Conservation (phyloP, 2,888 invertebrate species). For the Gastracanthus pulcherrimus region DNA sequence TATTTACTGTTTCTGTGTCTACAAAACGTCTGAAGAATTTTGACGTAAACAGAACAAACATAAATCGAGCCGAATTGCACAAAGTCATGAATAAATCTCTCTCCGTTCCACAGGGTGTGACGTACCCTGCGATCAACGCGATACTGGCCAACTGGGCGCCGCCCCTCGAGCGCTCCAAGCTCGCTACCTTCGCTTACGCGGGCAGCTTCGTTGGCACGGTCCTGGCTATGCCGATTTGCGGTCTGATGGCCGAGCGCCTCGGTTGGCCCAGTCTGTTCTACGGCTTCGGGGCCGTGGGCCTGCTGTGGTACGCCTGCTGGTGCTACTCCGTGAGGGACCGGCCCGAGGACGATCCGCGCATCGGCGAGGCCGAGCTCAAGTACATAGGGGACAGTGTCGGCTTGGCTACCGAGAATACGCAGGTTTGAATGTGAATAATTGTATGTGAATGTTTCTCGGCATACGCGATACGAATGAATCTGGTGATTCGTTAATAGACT, state of each 20-base stretch:
- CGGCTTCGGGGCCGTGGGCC: slow-evolving; percentile 84
- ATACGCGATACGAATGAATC: no score
- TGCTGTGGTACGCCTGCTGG: slow-evolving; percentile 87
- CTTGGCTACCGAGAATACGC: neutral
- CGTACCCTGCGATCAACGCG: slow-evolving; percentile 89
- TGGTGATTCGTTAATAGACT: no score
- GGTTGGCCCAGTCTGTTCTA: slow-evolving; percentile 92
- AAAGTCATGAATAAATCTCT: no score
- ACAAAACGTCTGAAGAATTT: no score
- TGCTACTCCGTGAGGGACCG: slow-evolving; percentile 84
- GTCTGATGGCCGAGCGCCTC: slow-evolving; percentile 84
- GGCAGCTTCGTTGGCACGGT: slow-evolving; percentile 93
- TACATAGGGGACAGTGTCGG: slow-evolving; percentile 82
- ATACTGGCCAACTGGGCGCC: slow-evolving; percentile 93
- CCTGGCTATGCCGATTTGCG: slow-evolving; percentile 88
- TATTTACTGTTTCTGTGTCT: no score
- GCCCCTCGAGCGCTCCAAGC: slow-evolving; percentile 85
- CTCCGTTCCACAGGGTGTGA: slow-evolving; percentile 81
- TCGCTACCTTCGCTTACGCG: slow-evolving; percentile 90
- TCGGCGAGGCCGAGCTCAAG: slow-evolving; percentile 85
- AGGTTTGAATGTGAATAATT: neutral
- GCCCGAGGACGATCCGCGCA: slow-evolving; percentile 86
- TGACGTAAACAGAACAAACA: no score
- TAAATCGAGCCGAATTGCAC: no score
- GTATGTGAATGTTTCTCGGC: neutral